These are phyloP conservation scores for Amyelois transitella DNA, from an alignment of 1,140 invertebrate genomes.

Conservation along the genomic window DNA sequence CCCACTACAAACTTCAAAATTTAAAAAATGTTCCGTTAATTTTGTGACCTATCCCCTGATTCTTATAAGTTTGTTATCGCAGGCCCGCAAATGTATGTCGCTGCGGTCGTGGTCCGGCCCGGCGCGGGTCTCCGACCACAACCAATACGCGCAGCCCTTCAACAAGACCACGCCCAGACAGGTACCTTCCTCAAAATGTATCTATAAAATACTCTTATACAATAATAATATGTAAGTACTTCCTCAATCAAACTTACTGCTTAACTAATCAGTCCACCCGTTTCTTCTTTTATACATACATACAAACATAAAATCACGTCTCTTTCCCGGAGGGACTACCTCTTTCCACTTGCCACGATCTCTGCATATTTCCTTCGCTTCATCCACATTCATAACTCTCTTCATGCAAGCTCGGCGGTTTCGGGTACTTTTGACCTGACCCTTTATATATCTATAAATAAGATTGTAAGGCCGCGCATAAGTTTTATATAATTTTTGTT, in stretches of 20 bases:
- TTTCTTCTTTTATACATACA: neutral
- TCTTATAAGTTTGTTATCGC: constrained; percentile 19
- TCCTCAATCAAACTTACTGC: neutral
- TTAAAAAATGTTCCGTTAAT: too few relatives aligned
- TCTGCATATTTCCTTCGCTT: neutral
- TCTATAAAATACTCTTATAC: neutral
- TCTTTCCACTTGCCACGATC: too few relatives aligned
- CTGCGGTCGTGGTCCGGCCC: constrained; percentile 73
- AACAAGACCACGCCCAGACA: constrained; percentile 76
- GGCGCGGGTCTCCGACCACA: constrained; percentile 40
- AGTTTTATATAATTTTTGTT: too few relatives aligned
- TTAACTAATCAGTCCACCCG: neutral
- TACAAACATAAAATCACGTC: too few relatives aligned
- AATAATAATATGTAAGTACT: neutral
- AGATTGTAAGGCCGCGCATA: too few relatives aligned
- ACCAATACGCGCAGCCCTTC: constrained; percentile 80
- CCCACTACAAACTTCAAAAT: too few relatives aligned
- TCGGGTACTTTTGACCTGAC: too few relatives aligned
- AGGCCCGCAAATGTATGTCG: constrained; percentile 80
- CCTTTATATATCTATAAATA: constrained; percentile 2
- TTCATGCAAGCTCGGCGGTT: too few relatives aligned
- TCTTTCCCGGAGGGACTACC: too few relatives aligned
- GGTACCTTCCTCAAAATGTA: constrained; percentile 25
- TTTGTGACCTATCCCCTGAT: too few relatives aligned
- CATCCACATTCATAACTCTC: too few relatives aligned